Base-by-base conservation (phyloP, 2,888 invertebrate species). In the Chelonus formosanus region DNA sequence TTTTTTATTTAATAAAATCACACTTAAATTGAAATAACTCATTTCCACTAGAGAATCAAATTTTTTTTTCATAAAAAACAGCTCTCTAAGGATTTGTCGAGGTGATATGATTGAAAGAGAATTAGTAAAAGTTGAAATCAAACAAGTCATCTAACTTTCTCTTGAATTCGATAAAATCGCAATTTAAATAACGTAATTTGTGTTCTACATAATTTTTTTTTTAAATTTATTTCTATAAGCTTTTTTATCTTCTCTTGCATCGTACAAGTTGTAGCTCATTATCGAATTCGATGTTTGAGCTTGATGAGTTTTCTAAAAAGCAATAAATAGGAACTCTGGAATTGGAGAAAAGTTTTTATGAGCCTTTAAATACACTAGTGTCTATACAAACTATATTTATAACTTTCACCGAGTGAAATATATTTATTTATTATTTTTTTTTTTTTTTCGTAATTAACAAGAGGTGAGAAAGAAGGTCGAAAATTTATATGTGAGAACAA, bases 101-200 rank as follows among this genome's bases (percentile, higher is more conserved):
- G 20, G 20, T 20, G 20, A 20, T 20, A 20, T 60, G 40, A 60
- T 60, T 60, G 20, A 52, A 60, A 60, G 3, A 35, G 50, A 20
- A 40, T 3, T n/a, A 8, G 4, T 5, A 3, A 52, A 60, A 52
- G 50, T 53, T 61, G 6, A 44, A 61, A 53, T 35, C 32, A 54
- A 44, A 61, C 35, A 31, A 59, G 47, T 59, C 36, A 47, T 40
- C 8, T 6, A 53, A 54, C 35, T 34, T 4, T 7, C 31, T 31
- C 20, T 44, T 34, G 35, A 44, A 8, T 40, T 53, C 44, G 53
- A 53, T 61, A 53, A 61, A 53, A 53, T 61, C 35, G 45, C 34
- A 53, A 61, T 43, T 61, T 44, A 54, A 53, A 61, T 53, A 53
- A 34, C 36, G 34, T 45, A 10, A 61, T 53, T 53, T 53, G 34